Evolutionary conservation across 2,113 vertebrate genomes (phyloP).

Genomic region (Pygathrix nemaeus): DNA sequence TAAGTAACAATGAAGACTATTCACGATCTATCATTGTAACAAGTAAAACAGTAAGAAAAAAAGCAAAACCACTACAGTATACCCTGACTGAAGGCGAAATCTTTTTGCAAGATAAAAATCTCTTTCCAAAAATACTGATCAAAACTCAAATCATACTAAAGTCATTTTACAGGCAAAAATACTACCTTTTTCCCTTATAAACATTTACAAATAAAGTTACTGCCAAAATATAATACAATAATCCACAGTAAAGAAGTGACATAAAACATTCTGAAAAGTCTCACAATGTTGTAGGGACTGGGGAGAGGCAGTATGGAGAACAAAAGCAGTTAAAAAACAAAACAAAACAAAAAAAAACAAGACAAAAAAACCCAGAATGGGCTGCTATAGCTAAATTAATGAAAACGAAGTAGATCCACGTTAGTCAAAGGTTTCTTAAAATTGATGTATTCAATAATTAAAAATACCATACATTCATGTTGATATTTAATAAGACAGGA

Average conservation of each 20-base stretch:
- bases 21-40: not conserved
- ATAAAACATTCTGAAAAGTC: not conserved
- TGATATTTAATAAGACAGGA: not conserved
- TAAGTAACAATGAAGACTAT: not conserved
- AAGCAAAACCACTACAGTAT: not conserved
- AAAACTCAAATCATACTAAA: not conserved
- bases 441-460: not conserved
- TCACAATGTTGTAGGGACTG: not conserved
- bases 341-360: not conserved
- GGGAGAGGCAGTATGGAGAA: not conserved
- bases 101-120: not conserved
- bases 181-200: not conserved
- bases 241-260: not conserved
- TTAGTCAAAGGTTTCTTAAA: conserved; percentile 13
- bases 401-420: not conserved
- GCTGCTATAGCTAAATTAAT: not conserved
- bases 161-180: not conserved
- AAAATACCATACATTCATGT: not conserved
- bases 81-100: not conserved
- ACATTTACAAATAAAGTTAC: conserved; percentile 37
- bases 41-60: not conserved
- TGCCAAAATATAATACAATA: not conserved
- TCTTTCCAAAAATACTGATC: conserved; percentile 26
- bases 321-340: not conserved
- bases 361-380: not conserved